phyloP scores from a whole-genome alignment of 2,113 vertebrate species.

The Lates calcarifer region DNA sequence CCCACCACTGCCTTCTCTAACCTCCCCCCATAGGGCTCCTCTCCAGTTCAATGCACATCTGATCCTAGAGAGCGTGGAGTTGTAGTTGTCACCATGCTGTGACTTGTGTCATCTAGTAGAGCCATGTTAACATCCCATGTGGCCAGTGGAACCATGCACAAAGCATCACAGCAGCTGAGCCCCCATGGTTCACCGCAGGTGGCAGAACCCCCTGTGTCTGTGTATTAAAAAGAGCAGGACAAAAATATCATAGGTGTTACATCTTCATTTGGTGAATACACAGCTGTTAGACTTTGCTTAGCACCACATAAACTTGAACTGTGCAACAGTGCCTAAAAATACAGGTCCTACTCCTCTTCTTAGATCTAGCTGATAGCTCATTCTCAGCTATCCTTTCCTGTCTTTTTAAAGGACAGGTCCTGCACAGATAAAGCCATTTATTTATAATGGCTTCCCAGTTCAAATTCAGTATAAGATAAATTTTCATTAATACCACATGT shows the following conservation, averaged over 20 bases:
- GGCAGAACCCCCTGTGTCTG: conserved; percentile 2
- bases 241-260: neutral
- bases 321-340: neutral
- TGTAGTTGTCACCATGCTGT: conserved; percentile 16
- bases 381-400: neutral
- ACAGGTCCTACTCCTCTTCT: neutral
- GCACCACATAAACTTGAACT: neutral
- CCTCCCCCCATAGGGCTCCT: neutral
- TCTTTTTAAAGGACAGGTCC: neutral
- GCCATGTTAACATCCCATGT: neutral
- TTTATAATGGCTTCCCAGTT: neutral
- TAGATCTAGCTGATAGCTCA: too few relatives aligned
- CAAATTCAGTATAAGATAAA: neutral
- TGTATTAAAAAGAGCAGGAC: neutral
- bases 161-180: conserved; percentile 40
- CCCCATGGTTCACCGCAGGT: conserved; percentile 31
- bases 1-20: neutral
- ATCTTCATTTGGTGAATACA: neutral
- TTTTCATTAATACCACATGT: neutral
- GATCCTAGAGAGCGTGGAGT: conserved; percentile 14
- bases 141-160: conserved; percentile 1
- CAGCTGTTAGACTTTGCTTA: neutral
- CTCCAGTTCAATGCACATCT: conserved; percentile 26
- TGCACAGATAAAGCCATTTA: neutral
- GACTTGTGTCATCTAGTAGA: conserved; percentile 7